These are phyloP conservation scores for Rhagoletis zephyria DNA, from an alignment of 1,140 invertebrate genomes.

Conservation along the genomic window DNA sequence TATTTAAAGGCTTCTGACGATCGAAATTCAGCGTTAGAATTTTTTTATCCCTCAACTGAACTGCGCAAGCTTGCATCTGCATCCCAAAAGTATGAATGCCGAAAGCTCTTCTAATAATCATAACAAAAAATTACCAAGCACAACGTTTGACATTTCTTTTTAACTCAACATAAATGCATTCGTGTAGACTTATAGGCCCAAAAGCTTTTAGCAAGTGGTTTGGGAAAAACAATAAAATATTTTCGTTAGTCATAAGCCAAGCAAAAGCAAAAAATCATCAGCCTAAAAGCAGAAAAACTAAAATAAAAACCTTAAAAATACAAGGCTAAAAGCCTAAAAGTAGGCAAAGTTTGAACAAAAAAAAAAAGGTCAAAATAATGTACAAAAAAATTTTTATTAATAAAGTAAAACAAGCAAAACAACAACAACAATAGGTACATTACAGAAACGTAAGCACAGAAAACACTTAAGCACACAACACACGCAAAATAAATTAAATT, in stretches of 20 bases:
- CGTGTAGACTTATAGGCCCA: neutral
- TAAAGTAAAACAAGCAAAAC: constrained; percentile 8
- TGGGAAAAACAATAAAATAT: constrained; percentile 34
- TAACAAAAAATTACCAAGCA: too few relatives aligned
- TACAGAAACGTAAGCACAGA: neutral
- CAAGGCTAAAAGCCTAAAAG: too few relatives aligned
- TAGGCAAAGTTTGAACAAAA: neutral
- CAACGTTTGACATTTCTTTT: too few relatives aligned
- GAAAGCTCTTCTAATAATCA: too few relatives aligned
- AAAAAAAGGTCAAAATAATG: neutral
- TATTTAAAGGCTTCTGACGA: too few relatives aligned
- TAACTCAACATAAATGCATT: neutral
- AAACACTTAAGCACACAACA: neutral
- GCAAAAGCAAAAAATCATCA: constrained; percentile 21
- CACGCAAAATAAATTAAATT: constrained; percentile 5
- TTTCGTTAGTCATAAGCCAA: neutral
- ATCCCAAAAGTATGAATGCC: too few relatives aligned
- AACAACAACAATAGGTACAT: neutral
- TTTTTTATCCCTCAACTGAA: too few relatives aligned
- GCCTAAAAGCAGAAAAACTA: constrained; percentile 1
- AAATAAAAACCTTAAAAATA: neutral
- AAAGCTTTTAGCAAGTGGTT: neutral
- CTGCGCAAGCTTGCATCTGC: too few relatives aligned
- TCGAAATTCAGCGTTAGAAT: too few relatives aligned
- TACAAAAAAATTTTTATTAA: constrained; percentile 18